Percentiles rank a stretch among this genome's conserved stretches.
Conservation (phyloP, 1,140 invertebrate species). For the Epicauta chinensis region DNA sequence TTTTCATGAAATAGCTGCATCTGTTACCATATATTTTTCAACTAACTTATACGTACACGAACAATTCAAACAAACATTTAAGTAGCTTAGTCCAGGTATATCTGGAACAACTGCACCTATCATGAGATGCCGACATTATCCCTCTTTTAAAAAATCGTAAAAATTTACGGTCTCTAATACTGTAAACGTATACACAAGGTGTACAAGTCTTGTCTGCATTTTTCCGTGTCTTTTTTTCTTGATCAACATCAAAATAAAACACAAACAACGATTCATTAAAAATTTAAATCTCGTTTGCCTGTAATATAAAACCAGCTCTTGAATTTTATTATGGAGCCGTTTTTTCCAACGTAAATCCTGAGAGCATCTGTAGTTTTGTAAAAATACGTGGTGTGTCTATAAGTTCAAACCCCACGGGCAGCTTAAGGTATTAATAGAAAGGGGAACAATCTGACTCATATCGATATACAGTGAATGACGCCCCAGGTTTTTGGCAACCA, state of each 20-base stretch:
- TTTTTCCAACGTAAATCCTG: too few relatives aligned
- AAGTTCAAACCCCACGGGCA: conserved; percentile 21
- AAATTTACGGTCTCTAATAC: conserved; percentile 15
- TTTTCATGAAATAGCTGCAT: too few relatives aligned
- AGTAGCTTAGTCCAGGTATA: conserved; percentile 9
- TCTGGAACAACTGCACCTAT: conserved; percentile 8
- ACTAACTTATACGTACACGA: not conserved
- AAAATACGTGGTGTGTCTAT: conserved; percentile 13
- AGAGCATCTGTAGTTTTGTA: conserved; percentile 19
- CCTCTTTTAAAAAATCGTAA: conserved; percentile 12
- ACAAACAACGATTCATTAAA: conserved; percentile 6
- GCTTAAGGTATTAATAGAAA: conserved; percentile 30
- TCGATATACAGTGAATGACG: conserved; percentile 2
- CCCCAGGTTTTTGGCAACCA: conserved; percentile 20
- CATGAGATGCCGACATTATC: conserved; percentile 9
- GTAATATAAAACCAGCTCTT: conserved; percentile 15
- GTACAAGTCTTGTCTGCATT: too few relatives aligned
- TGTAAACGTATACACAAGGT: conserved; percentile 12
- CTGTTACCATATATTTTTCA: too few relatives aligned
- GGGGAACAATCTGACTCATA: conserved; percentile 17
- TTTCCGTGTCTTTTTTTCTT: too few relatives aligned
- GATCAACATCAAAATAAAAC: conserved; percentile 9
- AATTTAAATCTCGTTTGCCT: conserved; percentile 19
- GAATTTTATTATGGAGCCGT: conserved; percentile 19
- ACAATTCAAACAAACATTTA: conserved; percentile 8